Evolutionary conservation across 2,797 vertebrate species (phyloP).

Genomic region (Cossypha heuglini): DNA sequence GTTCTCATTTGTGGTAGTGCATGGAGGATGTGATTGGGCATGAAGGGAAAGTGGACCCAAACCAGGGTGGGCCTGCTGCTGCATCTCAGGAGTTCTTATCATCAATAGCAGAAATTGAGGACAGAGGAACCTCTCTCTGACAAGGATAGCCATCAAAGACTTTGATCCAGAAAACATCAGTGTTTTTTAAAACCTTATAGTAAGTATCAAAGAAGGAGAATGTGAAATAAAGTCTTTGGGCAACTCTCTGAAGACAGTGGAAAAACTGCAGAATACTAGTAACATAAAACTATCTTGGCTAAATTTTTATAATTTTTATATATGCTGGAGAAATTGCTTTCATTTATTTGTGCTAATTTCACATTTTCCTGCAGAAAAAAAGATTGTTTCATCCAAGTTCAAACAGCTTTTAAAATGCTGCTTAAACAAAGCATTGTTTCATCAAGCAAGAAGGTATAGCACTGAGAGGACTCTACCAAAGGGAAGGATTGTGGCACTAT

Average conservation of each 20-base stretch:
- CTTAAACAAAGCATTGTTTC: not conserved
- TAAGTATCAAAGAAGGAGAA: not conserved
- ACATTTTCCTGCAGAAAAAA: not conserved
- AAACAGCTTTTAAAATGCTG: not conserved
- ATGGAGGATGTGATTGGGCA: rapidly evolving
- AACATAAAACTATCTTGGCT: not conserved
- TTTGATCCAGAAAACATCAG: not conserved
- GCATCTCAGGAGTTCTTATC: not conserved
- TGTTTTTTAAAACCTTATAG: not conserved
- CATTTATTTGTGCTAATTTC: not conserved
- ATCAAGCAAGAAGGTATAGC: not conserved
- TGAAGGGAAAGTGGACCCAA: not conserved
- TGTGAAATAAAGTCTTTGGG: not conserved
- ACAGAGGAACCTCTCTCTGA: not conserved
- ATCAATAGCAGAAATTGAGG: rapidly evolving
- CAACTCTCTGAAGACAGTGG: not conserved
- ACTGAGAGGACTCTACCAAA: not conserved
- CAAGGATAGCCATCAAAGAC: not conserved
- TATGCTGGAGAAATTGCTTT: not conserved
- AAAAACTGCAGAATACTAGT: not conserved
- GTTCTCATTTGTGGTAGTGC: not conserved
- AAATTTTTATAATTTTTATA: not conserved
- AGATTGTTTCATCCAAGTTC: not conserved
- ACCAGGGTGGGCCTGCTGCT: not conserved
- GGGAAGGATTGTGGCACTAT: not conserved